Base-by-base conservation (phyloP, 1,140 invertebrate genomes). In the Phenacoccus solenopsis region DNA sequence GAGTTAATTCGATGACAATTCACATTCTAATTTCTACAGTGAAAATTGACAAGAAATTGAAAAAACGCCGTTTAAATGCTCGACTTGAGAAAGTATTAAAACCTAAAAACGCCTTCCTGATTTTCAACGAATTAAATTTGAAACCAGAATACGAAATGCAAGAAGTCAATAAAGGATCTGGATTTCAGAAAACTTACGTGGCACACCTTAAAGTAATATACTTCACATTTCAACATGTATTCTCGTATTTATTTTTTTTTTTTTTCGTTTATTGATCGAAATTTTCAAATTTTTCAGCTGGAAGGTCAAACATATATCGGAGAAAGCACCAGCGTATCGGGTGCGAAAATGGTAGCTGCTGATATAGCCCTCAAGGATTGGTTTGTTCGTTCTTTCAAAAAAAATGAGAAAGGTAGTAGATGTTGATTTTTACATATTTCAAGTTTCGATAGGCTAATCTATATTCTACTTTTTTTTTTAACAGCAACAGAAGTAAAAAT, bases 121-220 rank as follows among this genome's bases (percentile, higher is more conserved):
- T 64, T 10, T 64, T 64, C 59, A 64, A 64, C 22, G 59, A 64
- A 64, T 64, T 64, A 24, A 64, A 64, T 64, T 20, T 64, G 59
- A 64, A 27, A 64, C 59, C 59, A 20, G 59, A 64, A 64, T 64
- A 64, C 59, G 59, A 64, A 64, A 64, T 24, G 21, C 21, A 64
- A 64, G 59, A 64, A 64, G 16, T 64, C 12, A 27, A 10, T 9
- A 64, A 64, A 64, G 32, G 32, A 38, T 10, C 59, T 16, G 59
- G 59, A 24, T 64, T 64, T 24, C 21, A 64, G 12, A 64, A 64
- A 64, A 64, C 59, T 20, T 64, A 64, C 22, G 9, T 27, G 25
- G 59, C 59, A 9, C 25, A 10, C 25, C 20, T 64, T 4, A 64
- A 64, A 24, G 59, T 64, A 64, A 3, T 7, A 59, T 22, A 16